Evolutionary conservation across 2,797 vertebrate genomes (phyloP).

Genomic region (Chrysocyon brachyurus): DNA sequence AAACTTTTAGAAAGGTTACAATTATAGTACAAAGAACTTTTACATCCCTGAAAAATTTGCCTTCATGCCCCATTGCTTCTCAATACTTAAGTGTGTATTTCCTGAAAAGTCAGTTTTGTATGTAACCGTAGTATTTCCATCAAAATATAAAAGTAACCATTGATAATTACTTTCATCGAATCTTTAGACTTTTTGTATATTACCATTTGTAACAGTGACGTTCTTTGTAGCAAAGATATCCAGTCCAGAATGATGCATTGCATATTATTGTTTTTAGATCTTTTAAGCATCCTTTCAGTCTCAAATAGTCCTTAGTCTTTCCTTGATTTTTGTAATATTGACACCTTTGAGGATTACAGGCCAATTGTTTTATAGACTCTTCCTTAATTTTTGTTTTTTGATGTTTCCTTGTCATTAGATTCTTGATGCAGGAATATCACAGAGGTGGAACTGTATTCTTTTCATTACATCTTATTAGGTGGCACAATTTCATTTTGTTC

Average conservation of each 20-base stretch:
- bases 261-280: neutral
- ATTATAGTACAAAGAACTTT: neutral
- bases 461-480: neutral
- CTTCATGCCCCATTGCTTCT: neutral
- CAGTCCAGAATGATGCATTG: neutral
- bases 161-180: neutral
- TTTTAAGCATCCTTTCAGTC: neutral
- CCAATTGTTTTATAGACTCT: neutral
- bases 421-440: neutral
- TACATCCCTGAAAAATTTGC: neutral
- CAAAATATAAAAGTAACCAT: neutral
- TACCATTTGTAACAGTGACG: neutral
- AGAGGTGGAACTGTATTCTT: neutral
- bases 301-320: neutral
- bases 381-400: slow-evolving; percentile 10
- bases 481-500: slow-evolving; percentile 1
- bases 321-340: neutral
- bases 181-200: neutral
- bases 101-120: neutral
- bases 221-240: neutral
- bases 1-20: neutral
- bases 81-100: neutral
- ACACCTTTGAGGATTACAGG: neutral
- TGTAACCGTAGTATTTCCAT: neutral
- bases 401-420: neutral